Base-by-base conservation (phyloP, 2,888 invertebrate genomes). In the Petrophora chlorosata region DNA sequence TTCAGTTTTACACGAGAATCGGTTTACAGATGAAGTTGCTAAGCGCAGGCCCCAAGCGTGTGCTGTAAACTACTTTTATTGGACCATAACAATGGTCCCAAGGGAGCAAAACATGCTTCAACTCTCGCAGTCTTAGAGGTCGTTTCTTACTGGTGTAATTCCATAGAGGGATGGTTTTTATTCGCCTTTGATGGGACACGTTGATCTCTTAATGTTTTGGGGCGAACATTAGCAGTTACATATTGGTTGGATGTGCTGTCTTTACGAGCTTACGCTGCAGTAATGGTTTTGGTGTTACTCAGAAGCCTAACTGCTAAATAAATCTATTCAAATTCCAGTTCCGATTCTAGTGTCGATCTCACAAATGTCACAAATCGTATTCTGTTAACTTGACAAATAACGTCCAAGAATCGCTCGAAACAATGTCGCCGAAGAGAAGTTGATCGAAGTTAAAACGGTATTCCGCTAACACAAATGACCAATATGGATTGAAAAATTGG, bases 31-130 rank as follows among this genome's bases (percentile, higher is more conserved):
- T 81, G 78, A 76, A 82, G 73, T 81, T 77, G 70, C 70, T 73
- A 77, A 80, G 76, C 77, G 68, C 56, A 54, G 47, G 70, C 60
- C 67, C 61, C 65, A 55, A 70, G 70, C 70, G 73, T 65, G 56
- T 54, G 68, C 63, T 77, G 76, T 75, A 78, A 82, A 81, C 73
- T 78, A 76, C 71, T 81, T 83, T 81, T 79, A 81, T 76, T 80
- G 67, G 74, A 59, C 71, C 71, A 72, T 80, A 79, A 79, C 76
- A 81, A 76, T 71, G 57, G 62, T 72, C 76, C 56, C 65, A 58
- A 39, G 70, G 67, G 74, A 63, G 59, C 60, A 56, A 61, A 61
- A 63, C 67, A 67, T 65, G 69, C 68, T 66, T 65, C 53, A 66
- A 69, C 59, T 59, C 61, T 54, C 50, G 51, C 65, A 67, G 59